Evolutionary conservation across 2,888 invertebrate genomes (phyloP), one percentile per base, ranked within the genome.

Genomic region (Drosophila affinis): DNA sequence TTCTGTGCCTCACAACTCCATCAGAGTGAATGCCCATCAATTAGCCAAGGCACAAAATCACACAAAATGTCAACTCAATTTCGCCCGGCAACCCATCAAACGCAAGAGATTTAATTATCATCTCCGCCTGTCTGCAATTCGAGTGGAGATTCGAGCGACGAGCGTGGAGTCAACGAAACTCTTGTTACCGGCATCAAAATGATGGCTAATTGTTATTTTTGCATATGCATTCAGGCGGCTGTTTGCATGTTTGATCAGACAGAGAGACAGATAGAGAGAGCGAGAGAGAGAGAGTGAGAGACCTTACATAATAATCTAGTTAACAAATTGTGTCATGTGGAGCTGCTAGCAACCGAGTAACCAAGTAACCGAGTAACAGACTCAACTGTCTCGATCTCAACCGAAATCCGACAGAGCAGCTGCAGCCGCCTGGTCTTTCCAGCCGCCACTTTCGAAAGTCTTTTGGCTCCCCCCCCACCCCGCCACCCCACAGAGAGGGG

Each of bases 311-410:
- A 87, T 80, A 84, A 75, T 87, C 82, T 82, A 82, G 82, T 87
- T 82, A 82, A 87, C 82, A 82, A 87, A 87, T 82, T 82, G 82
- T 82, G 87, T 84, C 87, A 82, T 84, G 87, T 81, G 77, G 80
- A 75, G 81, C 70, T 17, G 73, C 56, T 58, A 57, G 32, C 49
- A 21, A 24, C 69, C 65, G 62, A 76, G 73, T 62, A 61, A 59
- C 81, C 60, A 71, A 81, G 72, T 76, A 68, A 84, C 79, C 73
- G 49, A 71, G 56, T 46, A 45, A 71, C 29, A 58, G 27, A 53
- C 69, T 49, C 52, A 45, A 34, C 56, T 56, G 68, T 47, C 68
- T 63, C 56, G 29, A n/a, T 39, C 14, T 39, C n/a, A 53, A 55
- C 17, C 21, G 21, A 53, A 61, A 54, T 54, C 53, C 32, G 53